A percentile compares a stretch with the other conserved stretches of the same genome.
Conservation (phyloP, 2,888 invertebrate genomes). For the Noctua pronuba region DNA sequence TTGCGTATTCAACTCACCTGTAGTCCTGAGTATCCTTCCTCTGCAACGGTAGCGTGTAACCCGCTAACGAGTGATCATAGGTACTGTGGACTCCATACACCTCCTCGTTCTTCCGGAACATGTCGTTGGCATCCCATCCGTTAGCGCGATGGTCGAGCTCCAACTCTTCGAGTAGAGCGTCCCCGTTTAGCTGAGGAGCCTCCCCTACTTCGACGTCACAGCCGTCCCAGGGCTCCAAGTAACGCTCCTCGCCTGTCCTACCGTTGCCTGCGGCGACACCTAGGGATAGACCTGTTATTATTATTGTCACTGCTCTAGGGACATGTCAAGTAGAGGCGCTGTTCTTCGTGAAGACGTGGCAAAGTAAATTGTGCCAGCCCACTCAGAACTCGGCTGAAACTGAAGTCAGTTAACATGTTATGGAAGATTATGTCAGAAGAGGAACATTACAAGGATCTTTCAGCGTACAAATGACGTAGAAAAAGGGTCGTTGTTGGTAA, state of each 20-base stretch:
- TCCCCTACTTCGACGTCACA: slow-evolving; percentile 88
- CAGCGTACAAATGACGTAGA: not conserved
- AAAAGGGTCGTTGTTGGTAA: not conserved
- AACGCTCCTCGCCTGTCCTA: slow-evolving; percentile 91
- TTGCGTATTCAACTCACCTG: slow-evolving; percentile 81
- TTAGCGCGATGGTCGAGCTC: slow-evolving; percentile 94
- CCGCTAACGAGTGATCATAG: slow-evolving; percentile 97
- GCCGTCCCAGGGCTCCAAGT: slow-evolving; percentile 97
- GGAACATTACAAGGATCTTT: not conserved
- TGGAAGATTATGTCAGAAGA: not conserved
- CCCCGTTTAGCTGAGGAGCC: slow-evolving; percentile 90
- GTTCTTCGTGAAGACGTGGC: not conserved
- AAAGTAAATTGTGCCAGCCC: not conserved
- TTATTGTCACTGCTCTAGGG: slow-evolving; percentile 36
- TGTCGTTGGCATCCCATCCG: slow-evolving; percentile 99
- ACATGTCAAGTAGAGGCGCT: slow-evolving; percentile 1
- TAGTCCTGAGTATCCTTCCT: slow-evolving; percentile 96
- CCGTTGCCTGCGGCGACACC: slow-evolving; percentile 80
- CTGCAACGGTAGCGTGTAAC: slow-evolving; percentile 97
- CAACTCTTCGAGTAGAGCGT: slow-evolving; percentile 92
- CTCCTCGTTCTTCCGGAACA: slow-evolving; percentile 98
- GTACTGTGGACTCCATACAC: slow-evolving; percentile 98
- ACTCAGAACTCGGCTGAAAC: not conserved
- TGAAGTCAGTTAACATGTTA: not conserved
- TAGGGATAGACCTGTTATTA: slow-evolving; percentile 42